Percentiles rank a stretch among this genome's conserved stretches.
Conservation (phyloP, 2,888 invertebrate genomes). For the Chrysolina americana region DNA sequence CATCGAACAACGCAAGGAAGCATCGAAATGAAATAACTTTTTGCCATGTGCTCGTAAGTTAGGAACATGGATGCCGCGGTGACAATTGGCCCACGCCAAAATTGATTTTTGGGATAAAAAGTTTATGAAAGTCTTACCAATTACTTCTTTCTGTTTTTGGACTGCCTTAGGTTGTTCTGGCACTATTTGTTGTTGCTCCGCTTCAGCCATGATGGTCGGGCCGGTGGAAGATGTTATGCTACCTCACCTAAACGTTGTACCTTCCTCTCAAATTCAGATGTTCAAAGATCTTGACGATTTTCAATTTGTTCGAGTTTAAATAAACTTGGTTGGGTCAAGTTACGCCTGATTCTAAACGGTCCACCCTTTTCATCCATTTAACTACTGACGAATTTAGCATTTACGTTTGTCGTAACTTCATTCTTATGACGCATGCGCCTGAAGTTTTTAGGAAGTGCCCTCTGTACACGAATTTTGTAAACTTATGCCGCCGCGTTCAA, state of each 20-base stretch:
- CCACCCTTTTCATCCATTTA: background rate
- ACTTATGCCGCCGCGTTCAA: background rate
- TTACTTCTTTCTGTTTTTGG: slow-evolving; percentile 88
- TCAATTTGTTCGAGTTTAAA: slow-evolving; percentile 62
- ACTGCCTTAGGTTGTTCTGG: slow-evolving; percentile 73
- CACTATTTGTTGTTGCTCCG: slow-evolving; percentile 79
- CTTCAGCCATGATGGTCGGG: slow-evolving; percentile 89
- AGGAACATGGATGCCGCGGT: slow-evolving; percentile 66
- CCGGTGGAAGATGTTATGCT: slow-evolving; percentile 83
- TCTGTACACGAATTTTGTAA: background rate
- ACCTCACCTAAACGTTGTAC: slow-evolving; percentile 82
- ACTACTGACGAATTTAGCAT: background rate
- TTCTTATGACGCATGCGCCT: background rate
- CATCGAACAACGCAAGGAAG: background rate
- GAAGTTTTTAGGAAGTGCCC: background rate
- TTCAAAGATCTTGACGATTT: slow-evolving; percentile 67
- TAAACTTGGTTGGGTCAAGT: slow-evolving; percentile 56
- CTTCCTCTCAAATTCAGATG: slow-evolving; percentile 74
- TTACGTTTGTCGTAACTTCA: slow-evolving; percentile 4
- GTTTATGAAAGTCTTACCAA: slow-evolving; percentile 77
- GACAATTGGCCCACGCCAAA: slow-evolving; percentile 52
- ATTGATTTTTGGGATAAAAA: slow-evolving; percentile 34
- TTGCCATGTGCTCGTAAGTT: slow-evolving; percentile 62
- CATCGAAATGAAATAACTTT: slow-evolving; percentile 11
- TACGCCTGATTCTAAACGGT: slow-evolving; percentile 42